Base-by-base conservation (phyloP, 2,888 invertebrate species). In the Agrypnus murinus region DNA sequence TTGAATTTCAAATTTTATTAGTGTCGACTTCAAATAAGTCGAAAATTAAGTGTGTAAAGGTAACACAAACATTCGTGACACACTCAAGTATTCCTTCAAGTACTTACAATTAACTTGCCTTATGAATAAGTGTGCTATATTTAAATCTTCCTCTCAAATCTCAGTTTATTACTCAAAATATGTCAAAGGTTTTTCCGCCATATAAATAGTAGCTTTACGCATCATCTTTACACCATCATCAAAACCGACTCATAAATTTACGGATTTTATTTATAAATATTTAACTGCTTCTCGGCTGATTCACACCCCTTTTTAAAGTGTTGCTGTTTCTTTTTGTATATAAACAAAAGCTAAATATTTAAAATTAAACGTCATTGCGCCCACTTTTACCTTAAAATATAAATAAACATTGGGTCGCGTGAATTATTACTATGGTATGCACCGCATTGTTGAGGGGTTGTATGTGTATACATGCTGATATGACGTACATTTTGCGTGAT, bases 181-280 rank as follows among this genome's bases (percentile, higher is more conserved):
- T 68, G 68, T 68, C 68, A 68, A 59, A 53, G 68, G 68, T 68
- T 68, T 68, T 68, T 62, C 68, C 68, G 60, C 14, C 14, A 36
- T 60, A 60, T 60, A 67, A 67, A 67, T 67, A 67, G 60, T 34
- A 15, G 50, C 46, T 53, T 57, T 55, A 58, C 45, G 65, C 65
- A 45, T 31, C 34, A n/a, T 45, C 65, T 57, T 25, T 14, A 14
- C 45, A 17, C 17, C 34, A n/a, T 45, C 65, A 65, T 65, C 53
- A 25, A 25, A 46, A 17, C 36, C 9, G 46, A 15, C 57, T 34
- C 38, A 65, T 53, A 53, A 65, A 65, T 65, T 64, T 38, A 32
- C 45, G 19, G 9, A 17, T 46, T 46, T 66, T 66, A 38, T 66
- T 66, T 66, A 66, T 59, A 50, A 66, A 65, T 65, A 65, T 8